Conservation (phyloP, 2,888 invertebrate genomes). For the Thymelicus sylvestris region DNA sequence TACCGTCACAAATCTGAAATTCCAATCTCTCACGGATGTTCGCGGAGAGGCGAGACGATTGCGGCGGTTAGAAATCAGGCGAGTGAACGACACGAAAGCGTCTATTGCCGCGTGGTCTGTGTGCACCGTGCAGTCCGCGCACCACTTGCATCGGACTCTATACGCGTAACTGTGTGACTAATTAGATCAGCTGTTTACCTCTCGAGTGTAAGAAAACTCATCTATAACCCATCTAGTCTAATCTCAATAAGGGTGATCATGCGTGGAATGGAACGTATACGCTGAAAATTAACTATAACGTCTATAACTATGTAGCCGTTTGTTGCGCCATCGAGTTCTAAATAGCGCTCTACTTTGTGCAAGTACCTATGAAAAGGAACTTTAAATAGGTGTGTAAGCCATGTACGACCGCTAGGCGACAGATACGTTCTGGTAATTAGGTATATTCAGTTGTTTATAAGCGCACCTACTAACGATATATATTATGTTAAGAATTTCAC, state of each 20-base stretch:
- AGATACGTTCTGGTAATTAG: background rate
- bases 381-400: background rate
- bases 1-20: conserved; percentile 63
- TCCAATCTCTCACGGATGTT: conserved; percentile 71
- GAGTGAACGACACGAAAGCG: conserved; percentile 65
- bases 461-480: background rate
- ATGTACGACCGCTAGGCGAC: background rate
- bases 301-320: background rate
- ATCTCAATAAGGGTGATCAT: background rate
- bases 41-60: conserved; percentile 50
- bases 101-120: conserved; percentile 50
- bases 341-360: conserved; percentile 6
- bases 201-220: conserved; percentile 21
- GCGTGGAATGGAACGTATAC: background rate
- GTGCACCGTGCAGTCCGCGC: conserved; percentile 21
- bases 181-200: conserved; percentile 72
- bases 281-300: background rate
- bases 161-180: conserved; percentile 64
- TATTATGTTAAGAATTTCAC: background rate
- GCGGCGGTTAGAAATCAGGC: conserved; percentile 66
- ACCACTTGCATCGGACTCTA: conserved; percentile 47
- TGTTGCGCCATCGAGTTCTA: background rate
- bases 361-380: background rate
- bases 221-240: background rate
- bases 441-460: background rate